Base-by-base conservation (phyloP, 2,888 invertebrate genomes). In the Lasius platythorax region DNA sequence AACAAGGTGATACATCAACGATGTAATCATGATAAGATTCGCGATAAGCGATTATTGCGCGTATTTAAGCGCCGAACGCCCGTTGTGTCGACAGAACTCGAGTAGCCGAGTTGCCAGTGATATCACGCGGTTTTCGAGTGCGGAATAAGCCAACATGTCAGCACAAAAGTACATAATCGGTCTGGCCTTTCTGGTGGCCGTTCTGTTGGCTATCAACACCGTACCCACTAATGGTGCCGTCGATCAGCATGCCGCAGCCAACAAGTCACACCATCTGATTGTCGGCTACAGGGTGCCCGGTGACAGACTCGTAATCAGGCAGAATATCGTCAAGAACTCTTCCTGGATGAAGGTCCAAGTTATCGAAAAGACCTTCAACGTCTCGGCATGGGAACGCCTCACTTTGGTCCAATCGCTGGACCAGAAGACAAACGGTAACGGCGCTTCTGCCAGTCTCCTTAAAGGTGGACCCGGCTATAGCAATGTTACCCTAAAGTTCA, bases 361-460 rank as follows among this genome's bases (percentile, higher is more conserved):
- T 18, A 78, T 90, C 4, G 87, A 92, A 46, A 86, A 87, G 67
- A 88, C 82, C 8, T 94, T 93, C 87, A 92, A 92, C 9, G 37
- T 85, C 5, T 61, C 84, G 2, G 74, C 23, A 15, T 87, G 84
- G 74, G 85, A 90, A 23, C 88, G 72, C 12, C 95, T 96, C 78
- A 95, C 95, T 0, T 93, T 94, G 85, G 88, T 96, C 15, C 89
- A 90, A 15, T 93, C 95, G 1, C 87, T 93, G 15, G 96, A 96
- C 88, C 95, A 95, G 82, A 92, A 94, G 50, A 92, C 92, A 53
- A 93, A 95, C 53, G 95, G 95, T 0, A 94, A 95, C 0, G 96
- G 96, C 11, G 96, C 95, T 23, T 93, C 91, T 82, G 95, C 94
- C 1, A 93, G 90, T 6, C 85, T 96, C 0, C 53, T 91, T 0